Conservation (phyloP, 2,888 invertebrate genomes). For the Stenurella melanura region DNA sequence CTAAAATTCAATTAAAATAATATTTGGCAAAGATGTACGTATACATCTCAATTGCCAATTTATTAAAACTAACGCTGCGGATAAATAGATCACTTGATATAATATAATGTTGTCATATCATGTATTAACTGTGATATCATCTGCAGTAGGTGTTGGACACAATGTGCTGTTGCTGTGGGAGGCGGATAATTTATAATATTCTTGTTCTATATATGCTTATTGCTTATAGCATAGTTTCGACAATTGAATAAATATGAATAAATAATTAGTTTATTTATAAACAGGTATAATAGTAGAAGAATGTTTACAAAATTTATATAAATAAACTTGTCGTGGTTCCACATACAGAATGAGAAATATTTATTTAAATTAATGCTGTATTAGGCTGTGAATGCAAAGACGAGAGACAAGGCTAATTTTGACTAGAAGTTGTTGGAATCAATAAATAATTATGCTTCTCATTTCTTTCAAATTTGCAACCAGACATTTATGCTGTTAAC, state of each 20-base stretch:
- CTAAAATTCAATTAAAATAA: neutral
- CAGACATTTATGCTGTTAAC: no score
- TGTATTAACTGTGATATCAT: conserved; percentile 28
- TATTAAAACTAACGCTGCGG: conserved; percentile 14
- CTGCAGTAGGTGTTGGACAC: conserved; percentile 12
- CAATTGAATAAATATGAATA: conserved; percentile 27
- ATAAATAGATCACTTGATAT: conserved; percentile 27
- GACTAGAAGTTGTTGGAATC: no score
- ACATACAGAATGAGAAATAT: neutral
- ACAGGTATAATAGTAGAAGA: neutral
- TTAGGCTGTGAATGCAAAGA: no score
- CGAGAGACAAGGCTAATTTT: no score
- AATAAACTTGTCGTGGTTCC: neutral
- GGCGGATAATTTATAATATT: conserved; percentile 27
- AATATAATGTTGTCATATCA: conserved; percentile 16
- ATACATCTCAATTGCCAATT: conserved; percentile 23
- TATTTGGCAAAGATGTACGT: neutral
- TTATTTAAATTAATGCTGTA: neutral
- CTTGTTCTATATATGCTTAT: conserved; percentile 9
- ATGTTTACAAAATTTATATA: conserved; percentile 23
- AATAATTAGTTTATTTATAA: conserved; percentile 31
- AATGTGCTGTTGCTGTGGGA: conserved; percentile 13
- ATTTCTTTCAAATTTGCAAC: no score
- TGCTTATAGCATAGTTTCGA: conserved; percentile 8
- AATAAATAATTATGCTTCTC: no score